These are phyloP conservation scores for Maconellicoccus hirsutus DNA, from an alignment of 1,140 invertebrate genomes.

Conservation along the genomic window DNA sequence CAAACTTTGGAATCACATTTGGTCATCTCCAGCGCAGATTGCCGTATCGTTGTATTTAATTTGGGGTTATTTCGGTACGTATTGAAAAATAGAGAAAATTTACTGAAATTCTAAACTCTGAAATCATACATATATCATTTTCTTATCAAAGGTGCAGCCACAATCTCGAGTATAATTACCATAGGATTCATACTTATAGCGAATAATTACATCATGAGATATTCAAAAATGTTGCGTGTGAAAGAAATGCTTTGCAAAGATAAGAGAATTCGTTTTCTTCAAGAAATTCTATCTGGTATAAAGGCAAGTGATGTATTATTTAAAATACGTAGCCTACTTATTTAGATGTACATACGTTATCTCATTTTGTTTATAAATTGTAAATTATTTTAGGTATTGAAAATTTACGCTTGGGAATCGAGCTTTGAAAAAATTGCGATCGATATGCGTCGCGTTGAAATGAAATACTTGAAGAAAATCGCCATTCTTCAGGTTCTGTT, in stretches of 20 bases:
- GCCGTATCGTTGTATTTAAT: slow-evolving; percentile 74
- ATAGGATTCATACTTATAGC: slow-evolving; percentile 86
- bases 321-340: too few relatives aligned
- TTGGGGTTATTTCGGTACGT: slow-evolving; percentile 57
- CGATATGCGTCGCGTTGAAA: slow-evolving; percentile 70
- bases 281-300: slow-evolving; percentile 87
- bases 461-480: slow-evolving; percentile 65
- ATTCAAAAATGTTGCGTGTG: slow-evolving; percentile 68
- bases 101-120: too few relatives aligned
- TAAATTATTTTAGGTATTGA: slow-evolving; percentile 51
- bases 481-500: slow-evolving; percentile 80
- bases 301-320: slow-evolving; percentile 51
- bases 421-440: slow-evolving; percentile 75
- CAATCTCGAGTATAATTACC: slow-evolving; percentile 77
- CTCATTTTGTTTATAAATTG: too few relatives aligned
- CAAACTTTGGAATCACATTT: slow-evolving; percentile 87
- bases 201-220: slow-evolving; percentile 77
- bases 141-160: slow-evolving; percentile 69
- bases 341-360: background rate
- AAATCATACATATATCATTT: too few relatives aligned
- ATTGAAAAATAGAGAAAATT: too few relatives aligned
- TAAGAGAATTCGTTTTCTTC: slow-evolving; percentile 84
- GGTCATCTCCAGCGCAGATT: slow-evolving; percentile 92
- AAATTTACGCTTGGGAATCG: slow-evolving; percentile 82
- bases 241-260: slow-evolving; percentile 85